Base-by-base conservation (phyloP, 2,797 vertebrate species). In the Coccyzus lansbergi region DNA sequence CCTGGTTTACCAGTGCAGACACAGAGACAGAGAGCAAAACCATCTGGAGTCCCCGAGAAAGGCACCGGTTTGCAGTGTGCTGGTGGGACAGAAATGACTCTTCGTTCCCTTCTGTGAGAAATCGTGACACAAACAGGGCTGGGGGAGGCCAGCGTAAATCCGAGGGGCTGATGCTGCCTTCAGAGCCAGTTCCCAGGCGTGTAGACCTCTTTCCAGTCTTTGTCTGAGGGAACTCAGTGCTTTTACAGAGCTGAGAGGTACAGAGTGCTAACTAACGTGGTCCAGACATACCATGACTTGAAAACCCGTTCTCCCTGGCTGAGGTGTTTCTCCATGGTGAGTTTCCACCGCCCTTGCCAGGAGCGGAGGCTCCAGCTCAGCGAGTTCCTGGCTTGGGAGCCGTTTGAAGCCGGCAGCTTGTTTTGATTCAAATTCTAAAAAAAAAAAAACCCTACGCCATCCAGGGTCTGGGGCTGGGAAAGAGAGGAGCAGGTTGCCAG, bases 1-100 rank as follows among this genome's bases (percentile, higher is more conserved):
- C 95, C 96, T 92, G 94, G 95, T 94, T 94, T 96, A 93, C 92
- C 48, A 91, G 83, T 71, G 84, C 92, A 78, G 88, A 85, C 94
- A 59, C 58, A 72, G 53, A 90, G 70, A 75, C 46, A 90, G 74
- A 86, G 91, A 92, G 88, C 85, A 92, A 94, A 97, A 97, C 95
- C 97, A 96, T 95, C 95, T 96, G 96, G 95, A 88, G 36, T 29
- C 67, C 64, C 90, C 95, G 84, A 34, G 46, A 94, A 89, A 92
- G 63, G 90, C 92, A 88, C 79, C 78, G 38, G 60, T 64, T 70
- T 9, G 2, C 40, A 25, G 60, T 9, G 40, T 58, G 42, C 86
- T 91, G 83, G 29, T 75, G 72, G 71, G 75, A 93, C 80, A 86
- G 80, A 93, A 95, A 83, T 69, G 62, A 87, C 89, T 95, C 79